Conservation (phyloP, 2,113 vertebrate species). For the Eolophus roseicapilla region DNA sequence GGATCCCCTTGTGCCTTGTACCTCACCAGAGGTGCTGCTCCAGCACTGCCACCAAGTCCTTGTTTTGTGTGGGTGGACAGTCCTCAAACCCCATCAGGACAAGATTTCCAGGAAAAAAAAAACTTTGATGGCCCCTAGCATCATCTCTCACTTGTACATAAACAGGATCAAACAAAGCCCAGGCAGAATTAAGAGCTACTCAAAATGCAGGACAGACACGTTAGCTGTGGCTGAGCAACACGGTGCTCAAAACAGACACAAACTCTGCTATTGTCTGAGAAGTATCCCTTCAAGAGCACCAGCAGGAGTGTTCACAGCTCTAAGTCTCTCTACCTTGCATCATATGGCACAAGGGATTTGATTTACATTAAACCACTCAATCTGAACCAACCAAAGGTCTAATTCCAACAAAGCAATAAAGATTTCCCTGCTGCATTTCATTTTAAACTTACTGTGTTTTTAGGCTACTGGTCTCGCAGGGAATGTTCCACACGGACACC, state of each 20-base stretch:
- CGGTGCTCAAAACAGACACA: fast-evolving
- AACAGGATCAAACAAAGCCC: not conserved
- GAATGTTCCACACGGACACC: not conserved
- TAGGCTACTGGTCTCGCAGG: not conserved
- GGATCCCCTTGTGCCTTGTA: not conserved
- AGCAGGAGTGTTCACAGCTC: not conserved
- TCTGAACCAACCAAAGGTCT: not conserved
- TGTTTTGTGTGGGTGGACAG: fast-evolving
- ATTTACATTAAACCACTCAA: not conserved
- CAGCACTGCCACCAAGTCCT: not conserved
- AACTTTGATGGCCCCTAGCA: too few relatives aligned
- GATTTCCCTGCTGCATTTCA: conserved; percentile 1
- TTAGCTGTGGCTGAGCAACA: not conserved
- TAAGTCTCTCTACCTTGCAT: not conserved
- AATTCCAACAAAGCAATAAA: not conserved
- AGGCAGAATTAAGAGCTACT: not conserved
- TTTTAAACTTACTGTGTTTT: not conserved
- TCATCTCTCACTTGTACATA: not conserved
- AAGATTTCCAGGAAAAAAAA: not conserved
- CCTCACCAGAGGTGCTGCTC: not conserved
- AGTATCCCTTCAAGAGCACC: not conserved
- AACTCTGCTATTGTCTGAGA: not conserved
- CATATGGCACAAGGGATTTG: not conserved
- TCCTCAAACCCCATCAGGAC: not conserved
- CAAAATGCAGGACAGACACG: not conserved